These are phyloP conservation scores for Drosophila infuscata DNA, from an alignment of 2,888 invertebrate species.

Conservation along the genomic window DNA sequence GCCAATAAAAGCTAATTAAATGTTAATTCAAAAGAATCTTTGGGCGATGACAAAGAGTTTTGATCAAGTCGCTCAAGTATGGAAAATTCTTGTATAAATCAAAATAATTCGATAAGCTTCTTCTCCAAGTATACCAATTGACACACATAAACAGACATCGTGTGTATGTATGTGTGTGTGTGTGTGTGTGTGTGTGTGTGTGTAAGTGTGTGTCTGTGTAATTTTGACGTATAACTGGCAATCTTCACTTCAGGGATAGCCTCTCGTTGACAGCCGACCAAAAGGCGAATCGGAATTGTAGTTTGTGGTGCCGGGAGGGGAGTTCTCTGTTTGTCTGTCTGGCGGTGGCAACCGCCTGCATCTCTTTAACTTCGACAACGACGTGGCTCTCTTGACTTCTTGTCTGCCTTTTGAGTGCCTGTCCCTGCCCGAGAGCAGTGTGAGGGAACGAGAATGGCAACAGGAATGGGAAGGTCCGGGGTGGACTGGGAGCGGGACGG, in stretches of 20 bases:
- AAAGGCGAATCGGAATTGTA: conserved; percentile 50
- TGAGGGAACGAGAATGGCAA: background rate
- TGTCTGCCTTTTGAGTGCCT: conserved; percentile 61
- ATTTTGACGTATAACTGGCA: conserved; percentile 14
- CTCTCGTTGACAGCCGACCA: conserved; percentile 63
- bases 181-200: conserved; percentile 1
- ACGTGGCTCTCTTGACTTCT: conserved; percentile 62
- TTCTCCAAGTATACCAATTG: conserved; percentile 23
- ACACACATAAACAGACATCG: conserved; percentile 17
- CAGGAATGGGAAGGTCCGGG: background rate
- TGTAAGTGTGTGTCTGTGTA: background rate
- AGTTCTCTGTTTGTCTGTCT: conserved; percentile 11
- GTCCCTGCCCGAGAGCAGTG: background rate
- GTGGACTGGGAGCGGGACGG: background rate
- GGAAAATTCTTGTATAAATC: conserved; percentile 46
- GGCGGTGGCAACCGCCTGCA: conserved; percentile 63
- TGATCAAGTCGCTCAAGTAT: conserved; percentile 40
- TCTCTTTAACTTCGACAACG: conserved; percentile 71
- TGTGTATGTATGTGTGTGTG: background rate
- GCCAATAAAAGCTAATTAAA: conserved; percentile 74
- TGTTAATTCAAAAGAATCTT: conserved; percentile 37
- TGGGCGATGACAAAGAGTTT: conserved; percentile 11
- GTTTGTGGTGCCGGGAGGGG: conserved; percentile 23
- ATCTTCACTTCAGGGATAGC: conserved; percentile 34
- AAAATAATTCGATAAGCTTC: conserved; percentile 26